Evolutionary conservation across 2,888 invertebrate genomes (phyloP).

Genomic region (Drosophila dives): DNA sequence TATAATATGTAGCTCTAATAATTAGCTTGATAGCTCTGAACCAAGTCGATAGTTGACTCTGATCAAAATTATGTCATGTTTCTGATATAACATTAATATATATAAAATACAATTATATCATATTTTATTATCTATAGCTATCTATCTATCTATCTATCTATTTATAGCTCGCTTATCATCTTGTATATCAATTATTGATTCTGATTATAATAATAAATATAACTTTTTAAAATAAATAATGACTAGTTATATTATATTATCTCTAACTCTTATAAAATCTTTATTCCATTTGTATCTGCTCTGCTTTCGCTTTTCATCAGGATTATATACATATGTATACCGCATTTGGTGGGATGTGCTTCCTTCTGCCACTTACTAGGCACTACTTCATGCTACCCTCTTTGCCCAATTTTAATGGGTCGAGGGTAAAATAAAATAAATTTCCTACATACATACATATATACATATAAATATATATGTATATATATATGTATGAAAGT

Average conservation of each 20-base stretch:
- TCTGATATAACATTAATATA: neutral
- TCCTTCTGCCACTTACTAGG: neutral
- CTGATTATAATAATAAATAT: neutral
- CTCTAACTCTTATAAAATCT: neutral
- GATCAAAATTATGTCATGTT: neutral
- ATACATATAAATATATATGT: neutral
- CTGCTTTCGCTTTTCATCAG: neutral
- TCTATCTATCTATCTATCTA: no score
- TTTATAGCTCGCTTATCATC: neutral
- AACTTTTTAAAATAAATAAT: neutral
- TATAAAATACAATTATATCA: neutral
- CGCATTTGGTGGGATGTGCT: neutral
- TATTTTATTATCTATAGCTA: neutral
- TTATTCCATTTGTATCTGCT: neutral
- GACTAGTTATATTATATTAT: neutral
- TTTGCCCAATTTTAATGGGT: neutral
- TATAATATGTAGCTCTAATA: no score
- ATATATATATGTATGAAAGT: slow-evolving; percentile 6
- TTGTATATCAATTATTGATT: neutral
- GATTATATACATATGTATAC: neutral
- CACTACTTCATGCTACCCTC: neutral
- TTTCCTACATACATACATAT: neutral
- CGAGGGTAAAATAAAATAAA: slow-evolving; percentile 3
- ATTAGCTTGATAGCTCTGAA: no score
- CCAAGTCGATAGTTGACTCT: neutral